Conservation (phyloP, 37 sponge, comb jelly and placozoan species). For the Corticium candelabrum region DNA sequence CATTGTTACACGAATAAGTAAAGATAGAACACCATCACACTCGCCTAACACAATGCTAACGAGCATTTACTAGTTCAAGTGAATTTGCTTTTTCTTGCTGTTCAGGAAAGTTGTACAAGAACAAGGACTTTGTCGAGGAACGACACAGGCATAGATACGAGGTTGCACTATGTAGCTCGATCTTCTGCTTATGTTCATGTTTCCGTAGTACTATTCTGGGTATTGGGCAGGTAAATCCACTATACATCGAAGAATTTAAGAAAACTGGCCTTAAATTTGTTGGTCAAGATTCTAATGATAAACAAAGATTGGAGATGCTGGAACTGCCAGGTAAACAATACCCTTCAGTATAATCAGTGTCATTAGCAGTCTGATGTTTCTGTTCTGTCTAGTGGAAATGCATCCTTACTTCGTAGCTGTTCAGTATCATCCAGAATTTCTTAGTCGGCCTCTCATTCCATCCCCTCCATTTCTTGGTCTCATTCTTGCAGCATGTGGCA, state of each 20-base stretch:
- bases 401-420: constrained; percentile 84
- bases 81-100: not conserved
- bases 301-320: constrained; percentile 91
- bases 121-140: constrained; percentile 53
- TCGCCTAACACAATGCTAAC: too few relatives aligned
- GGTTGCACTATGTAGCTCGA: constrained; percentile 6
- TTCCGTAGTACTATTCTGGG: not conserved
- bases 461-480: constrained; percentile 92
- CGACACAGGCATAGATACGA: constrained; percentile 93
- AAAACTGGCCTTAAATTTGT: constrained; percentile 75
- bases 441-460: constrained; percentile 79
- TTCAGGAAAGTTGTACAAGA: constrained; percentile 61
- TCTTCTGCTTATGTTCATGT: not conserved
- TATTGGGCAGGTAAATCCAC: constrained; percentile 52
- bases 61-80: too few relatives aligned
- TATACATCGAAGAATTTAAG: constrained; percentile 40
- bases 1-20: too few relatives aligned
- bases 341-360: not conserved
- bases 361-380: not conserved
- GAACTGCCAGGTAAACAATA: constrained; percentile 54
- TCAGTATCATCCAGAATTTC: constrained; percentile 92
- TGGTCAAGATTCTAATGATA: constrained; percentile 51
- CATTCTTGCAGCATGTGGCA: constrained; percentile 64
- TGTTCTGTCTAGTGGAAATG: not conserved
- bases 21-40: too few relatives aligned